phyloP scores from a whole-genome alignment of 2,113 vertebrate genomes.

The Labeo rohita region DNA sequence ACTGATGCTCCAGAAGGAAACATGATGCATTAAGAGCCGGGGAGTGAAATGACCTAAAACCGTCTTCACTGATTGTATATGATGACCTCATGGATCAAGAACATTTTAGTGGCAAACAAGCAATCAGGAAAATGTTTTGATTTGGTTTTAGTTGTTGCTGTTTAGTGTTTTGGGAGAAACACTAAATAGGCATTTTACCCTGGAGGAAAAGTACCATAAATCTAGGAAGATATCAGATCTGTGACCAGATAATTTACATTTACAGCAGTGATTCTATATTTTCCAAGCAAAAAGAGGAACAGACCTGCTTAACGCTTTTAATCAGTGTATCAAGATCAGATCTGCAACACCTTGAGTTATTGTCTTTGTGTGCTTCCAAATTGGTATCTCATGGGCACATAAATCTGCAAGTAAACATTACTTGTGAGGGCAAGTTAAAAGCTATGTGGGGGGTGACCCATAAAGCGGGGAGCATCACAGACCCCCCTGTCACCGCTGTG shows the following conservation, averaged over 20 bases:
- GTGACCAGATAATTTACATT: neutral
- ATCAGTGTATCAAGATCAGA: neutral
- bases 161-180: constrained; percentile 3
- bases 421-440: constrained; percentile 8
- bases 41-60: neutral
- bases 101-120: neutral
- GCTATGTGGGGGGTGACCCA: neutral
- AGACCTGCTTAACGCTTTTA: neutral
- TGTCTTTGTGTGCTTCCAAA: neutral
- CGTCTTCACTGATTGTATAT: no score
- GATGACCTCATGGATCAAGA: no score
- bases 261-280: neutral
- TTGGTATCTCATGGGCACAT: neutral
- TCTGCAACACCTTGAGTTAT: neutral
- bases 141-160: neutral
- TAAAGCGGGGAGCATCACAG: constrained; percentile 15
- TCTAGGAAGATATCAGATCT: neutral
- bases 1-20: no score
- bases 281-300: neutral
- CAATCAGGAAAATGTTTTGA: neutral
- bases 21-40: no score
- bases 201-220: neutral
- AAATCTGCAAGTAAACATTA: constrained; percentile 5
- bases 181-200: neutral
- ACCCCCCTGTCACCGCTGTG: neutral